phyloP scores from a whole-genome alignment of 2,113 vertebrate genomes.

The Psittacula cyanocephala region DNA sequence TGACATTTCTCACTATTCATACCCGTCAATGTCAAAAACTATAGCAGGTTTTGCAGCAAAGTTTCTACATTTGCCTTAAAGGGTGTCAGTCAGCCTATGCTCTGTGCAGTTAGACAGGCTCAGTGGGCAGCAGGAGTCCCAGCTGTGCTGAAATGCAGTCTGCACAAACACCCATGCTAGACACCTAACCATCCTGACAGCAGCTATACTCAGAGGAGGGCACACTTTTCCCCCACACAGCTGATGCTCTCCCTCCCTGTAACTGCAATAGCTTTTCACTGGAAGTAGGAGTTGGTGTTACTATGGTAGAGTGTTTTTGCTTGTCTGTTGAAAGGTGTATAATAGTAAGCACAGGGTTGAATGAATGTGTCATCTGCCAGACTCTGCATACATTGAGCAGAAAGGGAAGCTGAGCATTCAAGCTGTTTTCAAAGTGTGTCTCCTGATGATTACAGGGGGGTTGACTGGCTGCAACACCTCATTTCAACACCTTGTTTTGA shows the following conservation, averaged over 20 bases:
- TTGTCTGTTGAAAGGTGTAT: slow-evolving; percentile 11
- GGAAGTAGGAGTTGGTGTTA: slow-evolving; percentile 11
- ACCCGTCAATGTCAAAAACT: slow-evolving; percentile 38
- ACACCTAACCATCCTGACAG: slow-evolving; percentile 26
- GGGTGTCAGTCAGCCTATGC: slow-evolving; percentile 4
- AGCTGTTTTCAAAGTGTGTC: not conserved
- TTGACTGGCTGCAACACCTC: not conserved
- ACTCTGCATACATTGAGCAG: not conserved
- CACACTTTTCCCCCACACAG: not conserved
- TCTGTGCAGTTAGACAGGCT: not conserved
- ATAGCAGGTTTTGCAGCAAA: not conserved
- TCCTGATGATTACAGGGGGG: not conserved
- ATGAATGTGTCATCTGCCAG: not conserved
- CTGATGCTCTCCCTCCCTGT: not conserved
- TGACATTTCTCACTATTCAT: slow-evolving; percentile 39
- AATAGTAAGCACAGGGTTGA: not conserved
- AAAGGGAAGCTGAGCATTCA: not conserved
- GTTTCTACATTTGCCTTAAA: slow-evolving; percentile 35
- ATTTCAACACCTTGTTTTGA: not conserved
- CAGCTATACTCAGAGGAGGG: not conserved
- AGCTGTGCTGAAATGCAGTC: not conserved
- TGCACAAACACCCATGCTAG: not conserved
- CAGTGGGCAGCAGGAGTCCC: not conserved
- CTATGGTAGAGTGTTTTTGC: not conserved
- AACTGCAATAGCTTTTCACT: not conserved